Base-by-base conservation (phyloP, 2,113 vertebrate species). In the Ondatra zibethicus region DNA sequence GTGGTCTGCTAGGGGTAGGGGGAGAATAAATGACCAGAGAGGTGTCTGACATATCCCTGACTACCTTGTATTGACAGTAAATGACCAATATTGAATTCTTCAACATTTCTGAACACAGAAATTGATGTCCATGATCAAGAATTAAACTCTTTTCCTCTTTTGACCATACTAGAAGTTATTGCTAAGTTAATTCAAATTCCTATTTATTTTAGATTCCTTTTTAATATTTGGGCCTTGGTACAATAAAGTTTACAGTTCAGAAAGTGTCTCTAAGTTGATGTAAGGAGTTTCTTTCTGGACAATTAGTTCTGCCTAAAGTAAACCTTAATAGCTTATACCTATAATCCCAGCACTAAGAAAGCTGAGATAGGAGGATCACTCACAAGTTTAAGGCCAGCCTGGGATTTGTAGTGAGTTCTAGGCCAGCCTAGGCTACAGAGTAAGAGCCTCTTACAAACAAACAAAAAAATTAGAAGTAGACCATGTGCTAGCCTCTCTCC, bases 81-180 rank as follows among this genome's bases (percentile, higher is more conserved):
- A 94, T 68, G 29, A 78, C 39, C 61, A 73, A 75, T 47, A 47
- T 33, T 84, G 55, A 61, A 39, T 89, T 33, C n/a, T 33, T 76
- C n/a, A 81, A 68, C 7, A 93, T 91, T 92, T 58, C 31, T 50
- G n/a, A 90, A 95, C 73, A 47, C 7, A 36, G 23, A 77, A 85
- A 88, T 68, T 39, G 31, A 76, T 36, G 23, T 91, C 21, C 21
- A 65, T 78, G 42, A 50, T n/a, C 10, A 94, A 88, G 61, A 92
- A 73, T 45, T 52, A 16, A 58, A 80, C 73, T n/a, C 1, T 58
- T 66, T 66, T 17, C 7, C 50, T 21, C 39, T 88, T 66, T 63
- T 82, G 77, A 93, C 31, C 66, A 95, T 84, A 70, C 31, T 42
- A 70, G 39, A 94, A 91, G 31, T 92, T 76, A 70, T 50, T 68